Conservation (phyloP, 2,797 vertebrate species). For the Morus bassanus region DNA sequence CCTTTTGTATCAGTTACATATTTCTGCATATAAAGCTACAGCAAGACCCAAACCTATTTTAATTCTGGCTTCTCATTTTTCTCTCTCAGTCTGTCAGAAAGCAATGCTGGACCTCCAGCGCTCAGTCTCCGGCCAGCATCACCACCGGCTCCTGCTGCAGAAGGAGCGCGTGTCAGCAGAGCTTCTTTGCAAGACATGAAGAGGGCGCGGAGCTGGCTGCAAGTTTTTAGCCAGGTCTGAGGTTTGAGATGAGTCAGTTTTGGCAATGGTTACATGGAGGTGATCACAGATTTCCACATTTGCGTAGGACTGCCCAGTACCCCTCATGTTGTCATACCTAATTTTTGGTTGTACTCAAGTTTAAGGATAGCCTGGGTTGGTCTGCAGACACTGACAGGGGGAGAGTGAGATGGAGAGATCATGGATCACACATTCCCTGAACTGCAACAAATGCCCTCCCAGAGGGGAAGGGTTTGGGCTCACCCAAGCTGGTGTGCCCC, state of each 20-base stretch:
- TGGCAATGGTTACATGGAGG: neutral
- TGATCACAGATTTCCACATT: neutral
- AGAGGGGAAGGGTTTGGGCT: neutral
- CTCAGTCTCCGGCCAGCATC: neutral
- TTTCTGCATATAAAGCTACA: neutral
- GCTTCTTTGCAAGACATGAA: neutral
- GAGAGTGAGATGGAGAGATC: neutral
- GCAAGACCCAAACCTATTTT: neutral
- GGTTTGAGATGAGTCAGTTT: neutral
- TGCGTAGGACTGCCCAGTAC: neutral
- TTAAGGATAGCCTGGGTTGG: neutral
- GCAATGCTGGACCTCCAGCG: fast-evolving
- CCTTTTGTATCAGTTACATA: neutral
- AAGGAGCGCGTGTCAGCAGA: neutral
- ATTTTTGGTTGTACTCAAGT: neutral
- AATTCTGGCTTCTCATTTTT: neutral
- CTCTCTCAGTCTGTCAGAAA: neutral
- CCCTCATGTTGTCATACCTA: neutral
- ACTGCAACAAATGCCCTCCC: neutral
- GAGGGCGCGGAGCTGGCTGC: neutral
- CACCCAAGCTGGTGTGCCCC: neutral
- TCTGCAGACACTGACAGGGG: neutral
- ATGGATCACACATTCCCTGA: fast-evolving
- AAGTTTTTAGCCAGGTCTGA: neutral
- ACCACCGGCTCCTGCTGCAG: neutral